Percentiles rank a stretch among this genome's conserved stretches.
phyloP scores from a whole-genome alignment of 2,888 invertebrate genomes.

The Heliconius erato region DNA sequence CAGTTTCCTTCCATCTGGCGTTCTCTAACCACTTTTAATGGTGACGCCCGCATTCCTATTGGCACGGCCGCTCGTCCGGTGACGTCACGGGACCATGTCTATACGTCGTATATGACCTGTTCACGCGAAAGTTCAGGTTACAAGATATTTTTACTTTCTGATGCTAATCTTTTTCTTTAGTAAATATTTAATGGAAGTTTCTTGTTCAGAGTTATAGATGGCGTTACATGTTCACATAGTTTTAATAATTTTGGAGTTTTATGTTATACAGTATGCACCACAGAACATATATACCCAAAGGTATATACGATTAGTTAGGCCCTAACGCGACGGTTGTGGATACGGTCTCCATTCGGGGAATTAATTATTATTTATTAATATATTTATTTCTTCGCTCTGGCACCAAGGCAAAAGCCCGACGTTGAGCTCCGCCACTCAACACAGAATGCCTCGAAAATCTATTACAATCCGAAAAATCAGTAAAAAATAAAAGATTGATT shows the following conservation, averaged over 20 bases:
- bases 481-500: too few species aligned
- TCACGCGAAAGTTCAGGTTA: constrained; percentile 20
- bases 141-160: constrained; percentile 22
- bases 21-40: background rate
- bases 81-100: constrained; percentile 13
- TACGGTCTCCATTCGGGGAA: too few species aligned
- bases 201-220: constrained; percentile 3
- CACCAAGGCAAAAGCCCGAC: too few species aligned
- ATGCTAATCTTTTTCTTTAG: background rate
- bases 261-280: background rate
- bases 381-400: too few species aligned
- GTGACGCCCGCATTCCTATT: constrained; percentile 18
- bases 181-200: background rate
- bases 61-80: constrained; percentile 10
- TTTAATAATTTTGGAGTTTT: background rate
- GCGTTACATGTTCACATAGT: background rate
- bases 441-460: too few species aligned
- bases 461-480: too few species aligned
- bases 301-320: too few species aligned
- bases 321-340: too few species aligned
- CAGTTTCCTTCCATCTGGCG: background rate
- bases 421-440: too few species aligned
- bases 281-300: too few species aligned
- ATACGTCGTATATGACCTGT: background rate
- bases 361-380: too few species aligned